phyloP scores from a whole-genome alignment of 2,888 invertebrate species.

The Sarcophaga subvicina region DNA sequence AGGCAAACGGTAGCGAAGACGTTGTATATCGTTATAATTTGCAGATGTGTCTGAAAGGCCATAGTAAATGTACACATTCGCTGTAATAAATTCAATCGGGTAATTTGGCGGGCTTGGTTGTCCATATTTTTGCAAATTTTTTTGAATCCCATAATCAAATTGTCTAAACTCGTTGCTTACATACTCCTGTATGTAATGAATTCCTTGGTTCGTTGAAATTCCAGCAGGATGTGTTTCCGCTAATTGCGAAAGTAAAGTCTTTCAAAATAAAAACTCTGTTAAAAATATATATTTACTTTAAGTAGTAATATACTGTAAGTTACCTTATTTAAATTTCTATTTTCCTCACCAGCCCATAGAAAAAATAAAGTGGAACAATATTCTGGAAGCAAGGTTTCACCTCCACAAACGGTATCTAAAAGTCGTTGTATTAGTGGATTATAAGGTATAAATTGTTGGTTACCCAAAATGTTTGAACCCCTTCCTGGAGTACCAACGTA shows the following conservation, averaged over 20 bases:
- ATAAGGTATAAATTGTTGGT: conserved; percentile 83
- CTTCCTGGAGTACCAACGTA: conserved; percentile 74
- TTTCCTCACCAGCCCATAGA: conserved; percentile 73
- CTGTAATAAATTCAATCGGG: conserved; percentile 73
- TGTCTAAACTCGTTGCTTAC: conserved; percentile 73
- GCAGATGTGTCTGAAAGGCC: conserved; percentile 75
- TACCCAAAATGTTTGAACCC: conserved; percentile 71
- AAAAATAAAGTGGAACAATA: conserved; percentile 74
- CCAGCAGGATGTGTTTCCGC: conserved; percentile 78
- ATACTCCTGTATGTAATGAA: conserved; percentile 75
- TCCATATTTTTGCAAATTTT: conserved; percentile 72
- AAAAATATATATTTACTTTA: not conserved
- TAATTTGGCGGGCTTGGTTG: conserved; percentile 74
- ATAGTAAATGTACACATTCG: conserved; percentile 73
- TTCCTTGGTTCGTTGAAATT: conserved; percentile 76
- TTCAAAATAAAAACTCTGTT: not conserved
- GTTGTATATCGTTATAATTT: conserved; percentile 71
- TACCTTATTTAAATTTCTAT: conserved; percentile 75
- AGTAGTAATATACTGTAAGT: conserved; percentile 6
- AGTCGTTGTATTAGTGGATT: conserved; percentile 74
- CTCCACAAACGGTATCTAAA: conserved; percentile 74
- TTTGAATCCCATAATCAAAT: conserved; percentile 74
- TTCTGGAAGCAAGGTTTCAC: conserved; percentile 68
- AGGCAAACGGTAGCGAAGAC: conserved; percentile 71
- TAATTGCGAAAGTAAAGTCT: conserved; percentile 75